Evolutionary conservation across 2,797 vertebrate species (phyloP).

Genomic region (Gobionotothen gibberifrons): DNA sequence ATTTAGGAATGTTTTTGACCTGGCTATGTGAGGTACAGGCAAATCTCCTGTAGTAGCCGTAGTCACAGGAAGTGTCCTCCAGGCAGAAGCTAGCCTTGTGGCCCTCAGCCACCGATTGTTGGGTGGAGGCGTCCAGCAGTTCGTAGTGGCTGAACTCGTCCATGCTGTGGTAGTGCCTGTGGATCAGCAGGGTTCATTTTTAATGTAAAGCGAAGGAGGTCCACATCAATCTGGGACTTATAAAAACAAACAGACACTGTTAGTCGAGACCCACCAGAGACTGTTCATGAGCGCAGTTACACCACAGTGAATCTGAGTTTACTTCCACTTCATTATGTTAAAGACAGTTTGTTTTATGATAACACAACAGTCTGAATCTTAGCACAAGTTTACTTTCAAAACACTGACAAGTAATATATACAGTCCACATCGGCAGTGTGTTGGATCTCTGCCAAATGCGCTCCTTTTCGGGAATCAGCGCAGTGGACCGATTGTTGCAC

Average conservation of each 20-base stretch:
- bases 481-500: constrained; percentile 60
- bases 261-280: neutral
- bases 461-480: constrained; percentile 59
- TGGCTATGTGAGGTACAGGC: constrained; percentile 94
- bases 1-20: constrained; percentile 56
- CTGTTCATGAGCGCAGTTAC: neutral
- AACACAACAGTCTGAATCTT: constrained; percentile 49
- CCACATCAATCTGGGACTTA: neutral
- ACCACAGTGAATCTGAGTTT: constrained; percentile 9
- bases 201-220: neutral
- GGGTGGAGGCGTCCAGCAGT: constrained; percentile 89
- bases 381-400: constrained; percentile 54
- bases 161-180: constrained; percentile 98
- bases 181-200: constrained; percentile 33
- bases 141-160: constrained; percentile 99
- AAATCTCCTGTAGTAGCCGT: constrained; percentile 94
- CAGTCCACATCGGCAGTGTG: constrained; percentile 41
- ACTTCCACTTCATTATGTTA: constrained; percentile 30
- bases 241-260: neutral
- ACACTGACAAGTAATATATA: constrained; percentile 53
- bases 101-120: constrained; percentile 94
- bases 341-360: constrained; percentile 42
- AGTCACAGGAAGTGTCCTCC: constrained; percentile 98
- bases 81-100: constrained; percentile 99
- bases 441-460: constrained; percentile 70